Evolutionary conservation across 2,888 invertebrate species (phyloP), one percentile per base, ranked within the genome.

Genomic region (Phanerotoma sp.): DNA sequence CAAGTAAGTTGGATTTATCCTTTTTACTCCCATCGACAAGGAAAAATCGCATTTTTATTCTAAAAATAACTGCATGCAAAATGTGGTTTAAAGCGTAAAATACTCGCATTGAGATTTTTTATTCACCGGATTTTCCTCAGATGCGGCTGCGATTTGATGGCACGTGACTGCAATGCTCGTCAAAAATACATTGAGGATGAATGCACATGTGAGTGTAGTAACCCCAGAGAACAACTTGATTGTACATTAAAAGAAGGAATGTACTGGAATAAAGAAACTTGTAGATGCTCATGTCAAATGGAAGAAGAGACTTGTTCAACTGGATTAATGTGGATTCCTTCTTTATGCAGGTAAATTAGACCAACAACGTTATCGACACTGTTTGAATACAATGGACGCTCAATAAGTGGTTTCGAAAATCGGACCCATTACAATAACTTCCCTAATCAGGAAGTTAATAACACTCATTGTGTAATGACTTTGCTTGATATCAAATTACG

Each of bases 1-100:
- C 63, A 61, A 47, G 64, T 65, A 47, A 57, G 62, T 42, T 13
- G n/a, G n/a, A n/a, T n/a, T n/a, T n/a, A n/a, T n/a, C n/a, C n/a
- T n/a, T n/a, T n/a, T n/a, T n/a, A n/a, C n/a, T n/a, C n/a, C n/a
- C n/a, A n/a, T n/a, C n/a, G n/a, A n/a, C n/a, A n/a, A n/a, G n/a
- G n/a, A n/a, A n/a, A n/a, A n/a, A n/a, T 30, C 30, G 10, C 9
- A 30, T 9, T 30, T n/a, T 11, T 11, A 30, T 9, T 30, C 30
- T 11, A 30, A 4, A n/a, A n/a, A 30, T 30, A 30, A 30, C 9
- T 30, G 30, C 9, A 25, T 32, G 20, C 16, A 44, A 13, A 20
- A 40, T 16, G 40, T 22, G 41, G 41, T 35, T 32, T 18, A 15
- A 35, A 21, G n/a, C n/a, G n/a, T 30, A 30, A 35, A 6, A 35